A percentile compares a stretch with the other conserved stretches of the same genome.
Evolutionary conservation across 1,140 invertebrate species (phyloP).

Genomic region (Sycophaga agraensis): DNA sequence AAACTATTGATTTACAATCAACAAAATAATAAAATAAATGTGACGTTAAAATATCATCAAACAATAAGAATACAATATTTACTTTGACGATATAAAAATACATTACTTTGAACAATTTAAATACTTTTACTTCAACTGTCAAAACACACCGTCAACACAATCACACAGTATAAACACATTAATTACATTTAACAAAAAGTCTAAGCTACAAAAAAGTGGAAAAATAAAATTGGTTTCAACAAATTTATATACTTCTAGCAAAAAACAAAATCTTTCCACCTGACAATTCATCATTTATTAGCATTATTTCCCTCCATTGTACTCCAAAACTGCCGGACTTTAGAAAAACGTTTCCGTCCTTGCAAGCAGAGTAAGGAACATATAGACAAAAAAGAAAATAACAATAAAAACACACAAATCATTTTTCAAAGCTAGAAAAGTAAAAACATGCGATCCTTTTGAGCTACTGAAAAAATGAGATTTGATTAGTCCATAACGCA

Average conservation of each 20-base stretch:
- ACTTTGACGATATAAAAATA: no score
- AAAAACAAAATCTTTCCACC: constrained; percentile 35
- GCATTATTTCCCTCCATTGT: constrained; percentile 55
- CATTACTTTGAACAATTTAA: no score
- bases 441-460: background rate
- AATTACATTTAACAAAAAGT: no score
- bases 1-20: no score
- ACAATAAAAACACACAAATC: constrained; percentile 25
- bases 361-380: constrained; percentile 47
- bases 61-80: no score
- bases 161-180: no score
- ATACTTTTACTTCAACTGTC: no score
- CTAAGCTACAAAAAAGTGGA: constrained; percentile 17
- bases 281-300: constrained; percentile 43
- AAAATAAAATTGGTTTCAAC: constrained; percentile 12
- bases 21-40: no score
- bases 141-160: no score
- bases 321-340: constrained; percentile 59
- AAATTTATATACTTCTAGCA: constrained; percentile 30
- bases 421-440: background rate
- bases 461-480: constrained; percentile 9
- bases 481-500: constrained; percentile 31
- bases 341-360: constrained; percentile 59
- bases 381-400: constrained; percentile 34
- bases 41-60: no score